phyloP scores from a whole-genome alignment of 2,113 vertebrate genomes.

The Notothenia rossii region DNA sequence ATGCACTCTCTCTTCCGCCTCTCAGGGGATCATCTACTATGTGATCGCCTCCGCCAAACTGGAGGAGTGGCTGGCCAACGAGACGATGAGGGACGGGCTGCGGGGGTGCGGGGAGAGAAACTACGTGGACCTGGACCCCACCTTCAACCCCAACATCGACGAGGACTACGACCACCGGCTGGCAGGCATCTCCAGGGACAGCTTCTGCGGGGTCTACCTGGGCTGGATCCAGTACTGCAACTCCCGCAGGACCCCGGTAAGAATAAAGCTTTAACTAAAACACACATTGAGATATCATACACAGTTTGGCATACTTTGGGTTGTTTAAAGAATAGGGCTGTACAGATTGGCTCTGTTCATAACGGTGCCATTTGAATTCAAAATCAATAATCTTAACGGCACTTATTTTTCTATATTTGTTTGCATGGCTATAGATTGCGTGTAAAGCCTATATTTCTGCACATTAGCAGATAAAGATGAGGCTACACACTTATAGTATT shows the following conservation, averaged over 20 bases:
- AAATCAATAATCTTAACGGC: no score
- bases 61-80: slow-evolving; percentile 97
- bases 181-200: slow-evolving; percentile 96
- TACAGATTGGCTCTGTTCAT: no score
- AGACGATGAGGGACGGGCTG: slow-evolving; percentile 95
- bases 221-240: slow-evolving; percentile 98
- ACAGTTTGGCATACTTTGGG: no score
- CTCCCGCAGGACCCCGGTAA: slow-evolving; percentile 91
- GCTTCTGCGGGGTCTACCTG: slow-evolving; percentile 95
- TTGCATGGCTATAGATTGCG: no score
- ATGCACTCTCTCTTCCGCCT: background rate
- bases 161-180: slow-evolving; percentile 98
- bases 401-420: no score
- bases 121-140: slow-evolving; percentile 98
- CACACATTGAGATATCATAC: background rate
- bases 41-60: slow-evolving; percentile 93
- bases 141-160: slow-evolving; percentile 98
- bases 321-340: no score
- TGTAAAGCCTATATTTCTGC: no score
- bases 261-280: background rate
- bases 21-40: slow-evolving; percentile 97
- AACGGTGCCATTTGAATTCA: no score
- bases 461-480: no score
- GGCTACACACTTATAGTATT: no score
- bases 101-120: slow-evolving; percentile 91